phyloP scores from a whole-genome alignment of 37 sponge, comb jelly and placozoan species.

The Amphimedon queenslandica region DNA sequence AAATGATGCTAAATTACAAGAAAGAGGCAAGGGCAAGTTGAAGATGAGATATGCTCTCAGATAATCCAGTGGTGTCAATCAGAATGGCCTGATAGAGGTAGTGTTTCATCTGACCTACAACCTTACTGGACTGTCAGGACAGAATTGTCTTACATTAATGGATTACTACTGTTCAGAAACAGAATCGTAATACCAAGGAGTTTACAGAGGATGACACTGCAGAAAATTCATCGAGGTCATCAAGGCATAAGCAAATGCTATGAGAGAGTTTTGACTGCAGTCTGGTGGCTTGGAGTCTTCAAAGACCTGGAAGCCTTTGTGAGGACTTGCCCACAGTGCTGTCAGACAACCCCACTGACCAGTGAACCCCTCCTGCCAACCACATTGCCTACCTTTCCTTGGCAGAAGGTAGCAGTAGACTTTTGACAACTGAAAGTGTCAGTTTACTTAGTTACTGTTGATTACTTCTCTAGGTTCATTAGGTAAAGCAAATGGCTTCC shows the following conservation, averaged over 20 bases:
- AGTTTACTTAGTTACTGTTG: not conserved
- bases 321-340: not conserved
- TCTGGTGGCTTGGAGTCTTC: slow-evolving; percentile 15
- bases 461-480: not conserved
- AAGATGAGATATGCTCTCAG: not conserved
- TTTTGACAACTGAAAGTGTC: not conserved
- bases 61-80: slow-evolving; percentile 2
- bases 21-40: not conserved
- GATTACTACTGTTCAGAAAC: slow-evolving; percentile 6
- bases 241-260: slow-evolving; percentile 13
- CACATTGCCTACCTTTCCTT: slow-evolving; percentile 9
- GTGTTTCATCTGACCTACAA: not conserved
- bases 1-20: not conserved
- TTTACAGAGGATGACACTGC: not conserved
- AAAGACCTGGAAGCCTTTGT: not conserved
- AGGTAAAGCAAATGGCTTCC: slow-evolving; percentile 7
- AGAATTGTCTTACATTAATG: not conserved
- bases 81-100: slow-evolving; percentile 13
- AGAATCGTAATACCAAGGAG: slow-evolving; percentile 8
- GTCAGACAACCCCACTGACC: not conserved
- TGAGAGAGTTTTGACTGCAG: slow-evolving; percentile 1
- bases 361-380: slow-evolving; percentile 16
- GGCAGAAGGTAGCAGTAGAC: slow-evolving; percentile 21
- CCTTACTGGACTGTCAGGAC: slow-evolving; percentile 13
- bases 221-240: slow-evolving; percentile 13